Percentiles rank a stretch among this genome's conserved stretches.
These are phyloP conservation scores for Pegea sp. DNA, from an alignment of 23 tunicate species.

Conservation along the genomic window DNA sequence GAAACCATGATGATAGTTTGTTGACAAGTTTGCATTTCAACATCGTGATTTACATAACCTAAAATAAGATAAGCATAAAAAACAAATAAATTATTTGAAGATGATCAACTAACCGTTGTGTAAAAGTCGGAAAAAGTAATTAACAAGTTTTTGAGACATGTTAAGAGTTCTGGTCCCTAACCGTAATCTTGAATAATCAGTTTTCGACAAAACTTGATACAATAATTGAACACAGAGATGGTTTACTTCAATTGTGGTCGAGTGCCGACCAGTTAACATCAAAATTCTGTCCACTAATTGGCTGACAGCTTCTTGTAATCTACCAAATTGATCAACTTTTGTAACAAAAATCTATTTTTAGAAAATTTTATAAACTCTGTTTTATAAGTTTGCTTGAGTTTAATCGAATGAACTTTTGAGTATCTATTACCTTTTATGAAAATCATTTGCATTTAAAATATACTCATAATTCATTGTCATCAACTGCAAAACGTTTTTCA, in stretches of 20 bases:
- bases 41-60: slow-evolving; percentile 67
- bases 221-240: slow-evolving; percentile 12
- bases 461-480: too few relatives aligned
- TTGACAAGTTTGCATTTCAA: slow-evolving; percentile 49
- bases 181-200: slow-evolving; percentile 4
- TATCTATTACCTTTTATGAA: too few relatives aligned
- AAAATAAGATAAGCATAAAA: slow-evolving; percentile 1
- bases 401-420: too few relatives aligned
- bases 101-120: slow-evolving; percentile 30
- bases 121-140: slow-evolving; percentile 28
- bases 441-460: too few relatives aligned
- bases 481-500: too few relatives aligned
- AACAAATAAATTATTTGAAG: background rate
- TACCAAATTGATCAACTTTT: too few relatives aligned
- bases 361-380: too few relatives aligned
- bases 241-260: slow-evolving; percentile 2
- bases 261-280: slow-evolving; percentile 4
- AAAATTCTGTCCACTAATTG: too few relatives aligned
- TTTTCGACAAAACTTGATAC: slow-evolving; percentile 8
- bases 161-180: slow-evolving; percentile 14
- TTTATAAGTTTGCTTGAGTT: too few relatives aligned
- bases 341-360: too few relatives aligned
- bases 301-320: too few relatives aligned
- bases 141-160: slow-evolving; percentile 24
- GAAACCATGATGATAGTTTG: slow-evolving; percentile 36